Evolutionary conservation across 1,140 invertebrate species (phyloP).

Genomic region (Caerostris darwini): DNA sequence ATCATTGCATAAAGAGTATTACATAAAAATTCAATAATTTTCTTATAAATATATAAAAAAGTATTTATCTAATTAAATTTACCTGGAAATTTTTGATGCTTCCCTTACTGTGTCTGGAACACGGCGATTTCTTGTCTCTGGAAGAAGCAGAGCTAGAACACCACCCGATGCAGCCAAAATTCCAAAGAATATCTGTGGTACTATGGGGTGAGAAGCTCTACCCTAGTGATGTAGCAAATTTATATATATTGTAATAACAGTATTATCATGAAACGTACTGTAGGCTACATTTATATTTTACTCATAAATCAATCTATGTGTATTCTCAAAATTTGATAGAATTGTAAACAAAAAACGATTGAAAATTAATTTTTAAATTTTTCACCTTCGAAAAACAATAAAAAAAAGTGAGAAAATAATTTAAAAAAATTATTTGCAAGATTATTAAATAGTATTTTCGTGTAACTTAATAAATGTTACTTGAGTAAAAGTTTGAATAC

Average conservation of each 20-base stretch:
- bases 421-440: too few species aligned
- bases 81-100: constrained; percentile 78
- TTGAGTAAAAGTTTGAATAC: too few species aligned
- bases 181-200: constrained; percentile 86
- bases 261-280: background rate
- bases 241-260: background rate
- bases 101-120: constrained; percentile 85
- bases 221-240: background rate
- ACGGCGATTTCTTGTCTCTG: constrained; percentile 85
- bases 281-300: background rate
- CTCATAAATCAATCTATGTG: background rate
- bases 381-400: background rate
- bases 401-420: background rate
- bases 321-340: background rate
- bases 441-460: too few species aligned
- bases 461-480: too few species aligned
- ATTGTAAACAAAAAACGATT: background rate
- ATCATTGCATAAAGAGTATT: too few species aligned
- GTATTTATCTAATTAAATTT: background rate
- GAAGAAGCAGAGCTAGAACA: constrained; percentile 82
- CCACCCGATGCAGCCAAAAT: constrained; percentile 83
- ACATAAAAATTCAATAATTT: too few species aligned
- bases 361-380: background rate
- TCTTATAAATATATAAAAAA: too few species aligned
- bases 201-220: background rate